Percentiles rank a stretch among this genome's conserved stretches.
phyloP scores from a whole-genome alignment of 2,888 invertebrate genomes.

The Blomia tropicalis region DNA sequence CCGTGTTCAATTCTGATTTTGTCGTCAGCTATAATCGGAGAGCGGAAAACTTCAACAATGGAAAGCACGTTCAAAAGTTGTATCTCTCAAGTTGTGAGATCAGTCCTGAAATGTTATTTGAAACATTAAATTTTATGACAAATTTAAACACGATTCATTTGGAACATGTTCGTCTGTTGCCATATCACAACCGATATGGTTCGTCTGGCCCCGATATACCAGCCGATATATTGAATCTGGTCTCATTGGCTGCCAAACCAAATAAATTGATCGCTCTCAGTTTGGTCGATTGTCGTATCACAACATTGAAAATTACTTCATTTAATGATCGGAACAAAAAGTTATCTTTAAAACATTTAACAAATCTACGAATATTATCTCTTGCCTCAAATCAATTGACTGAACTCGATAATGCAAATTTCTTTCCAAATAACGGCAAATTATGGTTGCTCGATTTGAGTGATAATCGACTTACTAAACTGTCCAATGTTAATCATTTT shows the following conservation, averaged over 20 bases:
- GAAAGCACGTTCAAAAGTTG: neutral
- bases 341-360: neutral
- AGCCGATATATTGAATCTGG: neutral
- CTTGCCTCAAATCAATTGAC: neutral
- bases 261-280: neutral
- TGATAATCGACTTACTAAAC: neutral
- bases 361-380: neutral
- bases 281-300: neutral
- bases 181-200: no score
- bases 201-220: no score
- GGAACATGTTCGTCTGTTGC: neutral
- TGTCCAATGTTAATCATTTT: no score
- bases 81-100: neutral
- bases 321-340: neutral
- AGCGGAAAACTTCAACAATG: neutral
- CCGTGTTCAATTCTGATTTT: neutral
- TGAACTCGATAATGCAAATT: neutral
- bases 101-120: neutral
- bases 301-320: neutral
- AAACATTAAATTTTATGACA: neutral
- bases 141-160: neutral
- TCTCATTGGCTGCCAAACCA: neutral
- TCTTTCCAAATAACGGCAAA: neutral
- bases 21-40: neutral
- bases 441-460: neutral